phyloP scores from a whole-genome alignment of 2,888 invertebrate species.

The Ochlodes sylvanus region DNA sequence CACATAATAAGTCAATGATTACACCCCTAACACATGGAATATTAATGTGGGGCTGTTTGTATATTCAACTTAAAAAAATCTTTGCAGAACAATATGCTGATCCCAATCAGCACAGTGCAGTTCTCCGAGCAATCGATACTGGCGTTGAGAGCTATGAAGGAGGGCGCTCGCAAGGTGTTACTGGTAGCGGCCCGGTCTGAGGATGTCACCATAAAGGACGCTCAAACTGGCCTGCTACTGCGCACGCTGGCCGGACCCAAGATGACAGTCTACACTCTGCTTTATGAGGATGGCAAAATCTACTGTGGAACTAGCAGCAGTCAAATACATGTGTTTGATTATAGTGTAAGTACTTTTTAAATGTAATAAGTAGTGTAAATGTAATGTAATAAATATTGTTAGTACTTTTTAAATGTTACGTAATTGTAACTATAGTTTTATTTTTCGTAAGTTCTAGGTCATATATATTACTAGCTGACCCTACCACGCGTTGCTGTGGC shows the following conservation, averaged over 20 bases:
- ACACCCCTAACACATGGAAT: too few relatives aligned
- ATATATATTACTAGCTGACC: too few relatives aligned
- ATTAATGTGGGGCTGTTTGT: too few relatives aligned
- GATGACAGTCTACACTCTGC: conserved; percentile 88
- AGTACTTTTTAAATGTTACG: too few relatives aligned
- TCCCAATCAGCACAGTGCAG: conserved; percentile 82
- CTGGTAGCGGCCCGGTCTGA: conserved; percentile 89
- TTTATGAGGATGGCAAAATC: conserved; percentile 88
- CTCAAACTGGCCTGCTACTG: conserved; percentile 88
- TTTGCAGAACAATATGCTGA: conserved; percentile 83
- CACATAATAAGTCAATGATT: too few relatives aligned
- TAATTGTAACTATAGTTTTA: too few relatives aligned
- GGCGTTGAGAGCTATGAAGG: conserved; percentile 89
- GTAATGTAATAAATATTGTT: too few relatives aligned
- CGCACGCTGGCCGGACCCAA: conserved; percentile 86
- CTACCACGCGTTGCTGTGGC: too few relatives aligned
- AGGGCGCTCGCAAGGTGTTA: conserved; percentile 89
- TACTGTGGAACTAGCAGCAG: conserved; percentile 91
- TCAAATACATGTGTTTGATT: conserved; percentile 90
- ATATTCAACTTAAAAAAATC: too few relatives aligned
- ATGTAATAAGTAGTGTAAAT: neutral
- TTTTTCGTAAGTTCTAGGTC: too few relatives aligned
- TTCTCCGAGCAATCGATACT: conserved; percentile 88
- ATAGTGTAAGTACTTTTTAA: conserved; percentile 83
- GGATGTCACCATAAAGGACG: conserved; percentile 89